These are phyloP conservation scores for Spea bombifrons DNA, from an alignment of 2,113 vertebrate genomes.

Conservation along the genomic window DNA sequence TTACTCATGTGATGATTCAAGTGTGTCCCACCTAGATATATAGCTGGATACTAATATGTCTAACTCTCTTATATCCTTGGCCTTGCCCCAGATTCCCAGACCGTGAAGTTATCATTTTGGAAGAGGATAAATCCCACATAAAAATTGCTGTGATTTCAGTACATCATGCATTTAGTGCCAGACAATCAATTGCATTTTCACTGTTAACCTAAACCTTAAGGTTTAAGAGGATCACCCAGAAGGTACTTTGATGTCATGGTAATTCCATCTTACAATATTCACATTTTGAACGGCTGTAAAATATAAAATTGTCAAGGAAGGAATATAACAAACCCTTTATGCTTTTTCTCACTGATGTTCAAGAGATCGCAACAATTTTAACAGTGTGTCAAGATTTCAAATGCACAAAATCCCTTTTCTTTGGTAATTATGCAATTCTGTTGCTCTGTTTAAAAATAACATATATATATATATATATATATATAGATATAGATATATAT, in stretches of 20 bases:
- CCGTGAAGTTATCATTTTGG: conserved; percentile 45
- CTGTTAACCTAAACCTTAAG: conserved; percentile 26
- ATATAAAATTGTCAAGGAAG: conserved; percentile 29
- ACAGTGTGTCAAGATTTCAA: conserved; percentile 27
- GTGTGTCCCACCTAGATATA: conserved; percentile 46
- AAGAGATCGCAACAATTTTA: conserved; percentile 34
- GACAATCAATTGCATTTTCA: conserved; percentile 33
- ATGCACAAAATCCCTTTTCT: conserved; percentile 16
- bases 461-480: neutral
- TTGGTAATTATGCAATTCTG: conserved; percentile 16
- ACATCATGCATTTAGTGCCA: conserved; percentile 19
- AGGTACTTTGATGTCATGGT: conserved; percentile 12
- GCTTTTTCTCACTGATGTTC: conserved; percentile 25
- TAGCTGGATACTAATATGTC: conserved; percentile 29
- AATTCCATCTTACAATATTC: conserved; percentile 12
- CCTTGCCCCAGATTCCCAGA: conserved; percentile 43
- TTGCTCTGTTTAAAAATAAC: neutral
- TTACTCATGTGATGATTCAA: conserved; percentile 44
- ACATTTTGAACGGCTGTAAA: conserved; percentile 21
- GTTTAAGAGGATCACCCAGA: conserved; percentile 41
- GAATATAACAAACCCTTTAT: conserved; percentile 32
- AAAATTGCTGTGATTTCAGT: conserved; percentile 18
- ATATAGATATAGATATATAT: too few relatives aligned
- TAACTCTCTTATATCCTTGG: conserved; percentile 38
- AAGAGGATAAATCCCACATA: conserved; percentile 35